Evolutionary conservation across 2,797 vertebrate genomes (phyloP), one percentile per base, ranked within the genome.

Genomic region (Malacoctenus gilli): DNA sequence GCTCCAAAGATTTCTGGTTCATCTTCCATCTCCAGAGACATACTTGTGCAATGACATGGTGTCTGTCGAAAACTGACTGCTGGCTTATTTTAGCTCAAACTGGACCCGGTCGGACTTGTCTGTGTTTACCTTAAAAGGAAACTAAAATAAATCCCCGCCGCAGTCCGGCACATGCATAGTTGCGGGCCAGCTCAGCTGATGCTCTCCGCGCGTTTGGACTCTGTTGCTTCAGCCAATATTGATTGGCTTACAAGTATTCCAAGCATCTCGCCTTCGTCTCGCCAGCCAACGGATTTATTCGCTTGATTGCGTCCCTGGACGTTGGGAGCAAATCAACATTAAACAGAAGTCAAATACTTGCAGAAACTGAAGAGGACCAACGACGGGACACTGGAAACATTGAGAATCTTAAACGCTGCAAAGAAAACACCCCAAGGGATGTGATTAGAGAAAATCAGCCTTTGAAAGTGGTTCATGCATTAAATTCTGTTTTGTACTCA

Each of bases 81-180:
- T 6, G 59, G 72, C 50, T 85, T 83, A 80, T 83, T 85, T 87
- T 86, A 87, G 81, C 67, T 76, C 60, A 44, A 68, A 68, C 3
- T 0, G 50, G 63, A 63, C 53, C 68, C 54, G 48, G 59, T 61
- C 68, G 35, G 62, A 46, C 71, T 73, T 23, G 52, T 62, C 62
- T 78, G 53, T 44, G 55, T 78, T 80, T 58, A 49, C 87, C 84
- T 41, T 87, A 84, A 80, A 90, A 84, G 82, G 86, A 41, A 68
- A 69, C 63, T 68, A 5, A 63, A 77, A 68, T 22, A 59, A 79
- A 64, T 47, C 60, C 65, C 30, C 1, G 6, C 38, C 25, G 19
- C 36, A 28, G 63, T 67, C 50, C 50, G 36, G 13, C 49, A 34
- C 19, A 13, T 16, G 10, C 52, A 49, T n/a, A 38, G 50, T 47